Evolutionary conservation across 2,888 invertebrate species (phyloP).

Genomic region (Apotomis turbidana): DNA sequence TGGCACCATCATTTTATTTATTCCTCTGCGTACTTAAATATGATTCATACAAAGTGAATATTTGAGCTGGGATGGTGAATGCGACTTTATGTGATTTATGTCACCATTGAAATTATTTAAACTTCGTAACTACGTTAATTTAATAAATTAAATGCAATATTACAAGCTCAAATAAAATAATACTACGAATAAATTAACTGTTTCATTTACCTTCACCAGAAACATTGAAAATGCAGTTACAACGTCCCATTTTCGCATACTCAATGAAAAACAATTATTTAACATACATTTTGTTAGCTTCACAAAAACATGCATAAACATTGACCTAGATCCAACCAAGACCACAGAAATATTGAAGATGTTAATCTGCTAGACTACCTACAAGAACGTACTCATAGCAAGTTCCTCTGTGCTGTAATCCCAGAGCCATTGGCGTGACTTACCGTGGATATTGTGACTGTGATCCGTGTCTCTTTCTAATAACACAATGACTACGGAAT

Average conservation of each 20-base stretch:
- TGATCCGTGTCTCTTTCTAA: no score
- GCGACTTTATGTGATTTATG: conserved; percentile 21
- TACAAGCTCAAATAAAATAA: no score
- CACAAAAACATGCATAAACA: conserved; percentile 25
- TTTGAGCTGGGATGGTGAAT: conserved; percentile 29
- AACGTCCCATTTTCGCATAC: conserved; percentile 2
- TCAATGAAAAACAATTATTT: conserved; percentile 8
- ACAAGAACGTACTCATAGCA: conserved; percentile 11
- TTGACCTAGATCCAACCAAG: conserved; percentile 7
- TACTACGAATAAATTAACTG: background rate
- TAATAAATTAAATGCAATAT: no score
- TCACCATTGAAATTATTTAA: background rate
- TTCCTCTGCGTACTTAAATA: conserved; percentile 31
- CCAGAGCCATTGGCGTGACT: background rate
- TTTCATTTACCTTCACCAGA: background rate
- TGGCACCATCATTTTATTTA: conserved; percentile 35
- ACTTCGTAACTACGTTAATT: background rate
- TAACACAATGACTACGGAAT: no score
- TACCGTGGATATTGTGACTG: background rate
- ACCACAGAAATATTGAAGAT: conserved; percentile 15
- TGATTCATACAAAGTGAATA: conserved; percentile 12
- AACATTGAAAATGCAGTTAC: background rate
- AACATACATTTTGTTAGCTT: background rate
- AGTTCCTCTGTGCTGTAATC: background rate
- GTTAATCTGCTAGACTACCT: conserved; percentile 18